Conservation (phyloP, 2,888 invertebrate species). For the Caenorhabditis japonica region DNA sequence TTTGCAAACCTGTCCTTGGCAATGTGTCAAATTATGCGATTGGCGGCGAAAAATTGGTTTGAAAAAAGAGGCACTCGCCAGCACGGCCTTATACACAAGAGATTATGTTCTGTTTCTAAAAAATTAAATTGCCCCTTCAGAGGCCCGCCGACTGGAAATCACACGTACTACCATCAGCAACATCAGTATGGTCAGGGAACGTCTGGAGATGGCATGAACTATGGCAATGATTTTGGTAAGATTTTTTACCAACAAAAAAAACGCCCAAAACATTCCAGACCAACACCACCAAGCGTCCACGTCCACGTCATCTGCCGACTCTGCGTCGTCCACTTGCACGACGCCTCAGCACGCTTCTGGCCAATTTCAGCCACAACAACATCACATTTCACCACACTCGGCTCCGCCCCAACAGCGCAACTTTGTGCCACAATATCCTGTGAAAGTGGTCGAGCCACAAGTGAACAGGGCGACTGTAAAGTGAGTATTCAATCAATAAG, state of each 20-base stretch:
- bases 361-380: neutral
- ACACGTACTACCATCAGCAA: constrained; percentile 8
- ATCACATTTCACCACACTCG: constrained; percentile 12
- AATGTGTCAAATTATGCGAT: too few species aligned
- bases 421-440: constrained; percentile 33
- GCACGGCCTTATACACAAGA: too few species aligned
- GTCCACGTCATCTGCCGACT: too few species aligned
- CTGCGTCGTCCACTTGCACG: neutral
- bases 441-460: constrained; percentile 23
- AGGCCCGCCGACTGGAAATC: constrained; percentile 3
- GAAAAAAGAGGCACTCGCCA: too few species aligned
- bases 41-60: too few species aligned
- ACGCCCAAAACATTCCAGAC: neutral
- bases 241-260: too few species aligned
- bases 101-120: too few species aligned
- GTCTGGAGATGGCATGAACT: neutral
- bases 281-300: constrained; percentile 10
- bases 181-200: constrained; percentile 1
- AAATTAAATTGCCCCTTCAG: too few species aligned
- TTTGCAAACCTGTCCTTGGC: too few species aligned
- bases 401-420: constrained; percentile 19
- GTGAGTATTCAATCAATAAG: constrained; percentile 12
- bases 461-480: constrained; percentile 10
- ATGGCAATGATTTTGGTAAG: constrained; percentile 7
- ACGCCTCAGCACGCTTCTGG: neutral